Base-by-base conservation (phyloP, 2,797 vertebrate genomes). In the Bradypus variegatus region DNA sequence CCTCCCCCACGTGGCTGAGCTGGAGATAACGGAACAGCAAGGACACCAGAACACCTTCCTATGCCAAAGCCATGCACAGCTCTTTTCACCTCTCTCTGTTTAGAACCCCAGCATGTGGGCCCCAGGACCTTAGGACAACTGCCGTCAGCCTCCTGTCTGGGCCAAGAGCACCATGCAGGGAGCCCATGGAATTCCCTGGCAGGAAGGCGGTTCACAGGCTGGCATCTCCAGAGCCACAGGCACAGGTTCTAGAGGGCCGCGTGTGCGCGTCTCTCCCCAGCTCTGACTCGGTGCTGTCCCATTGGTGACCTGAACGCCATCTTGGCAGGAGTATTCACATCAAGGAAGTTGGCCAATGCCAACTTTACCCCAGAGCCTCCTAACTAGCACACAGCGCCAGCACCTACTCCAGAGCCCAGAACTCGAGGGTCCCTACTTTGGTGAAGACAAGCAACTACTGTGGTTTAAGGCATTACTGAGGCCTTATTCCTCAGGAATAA, bases 31-130 rank as follows among this genome's bases (percentile, higher is more conserved):
- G 25, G 18, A 13, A 31, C 16, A 2, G 3, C 25, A 45, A 6
- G 3, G 15, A 3, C 11, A 36, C 41, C 53, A 53, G 45, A 15
- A 36, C 33, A 7, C 23, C 23, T 48, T 62, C 18, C 18, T 16
- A 18, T 10, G 8, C 18, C 36, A 3, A 2, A 1, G 4, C 36
- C 2, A 1, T 25, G 25, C 31, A 12, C 3, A 7, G 14, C 15
- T 16, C 14, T 16, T 50, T 12, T 67, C 38, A 38, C 12, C 41
- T 21, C 65, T 75, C 8, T 65, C 36, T 10, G 33, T 62, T 48
- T 60, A 48, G 48, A 58, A 23, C 36, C 5, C 13, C 38, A 19
- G 27, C 38, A 29, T 11, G 1, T 33, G 23, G 21, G 58, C 12
- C 48, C 31, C 64, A n/a, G n/a, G 58, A 65, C 50, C 18, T 12